These are phyloP conservation scores for Montipora foliosa DNA, from an alignment of 64 coral and sea anemone genomes.

Conservation along the genomic window DNA sequence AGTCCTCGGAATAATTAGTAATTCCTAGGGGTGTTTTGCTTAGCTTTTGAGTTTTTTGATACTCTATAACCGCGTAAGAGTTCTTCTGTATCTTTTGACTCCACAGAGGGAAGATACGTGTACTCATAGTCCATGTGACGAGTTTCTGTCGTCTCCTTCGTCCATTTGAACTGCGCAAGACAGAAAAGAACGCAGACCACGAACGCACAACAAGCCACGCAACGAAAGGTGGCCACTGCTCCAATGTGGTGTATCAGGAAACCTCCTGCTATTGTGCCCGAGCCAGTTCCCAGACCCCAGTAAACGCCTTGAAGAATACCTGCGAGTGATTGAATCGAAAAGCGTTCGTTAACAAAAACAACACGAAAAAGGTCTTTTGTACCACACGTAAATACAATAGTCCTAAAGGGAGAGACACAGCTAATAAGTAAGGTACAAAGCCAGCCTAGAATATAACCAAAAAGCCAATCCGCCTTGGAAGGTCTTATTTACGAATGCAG, in stretches of 20 bases:
- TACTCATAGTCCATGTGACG: conserved; percentile 71
- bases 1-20: background rate
- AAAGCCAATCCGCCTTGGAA: too few relatives aligned
- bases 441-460: too few relatives aligned
- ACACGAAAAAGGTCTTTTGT: too few relatives aligned
- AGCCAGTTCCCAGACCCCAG: conserved; percentile 90
- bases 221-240: conserved; percentile 78
- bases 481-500: too few relatives aligned
- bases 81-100: conserved; percentile 86
- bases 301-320: conserved; percentile 93
- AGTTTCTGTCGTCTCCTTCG: conserved; percentile 35
- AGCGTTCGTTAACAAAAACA: background rate
- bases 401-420: too few relatives aligned
- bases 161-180: conserved; percentile 78
- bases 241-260: conserved; percentile 92
- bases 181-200: conserved; percentile 76
- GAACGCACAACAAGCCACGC: conserved; percentile 73
- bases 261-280: conserved; percentile 85
- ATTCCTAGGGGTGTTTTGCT: background rate
- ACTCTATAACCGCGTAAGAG: conserved; percentile 75
- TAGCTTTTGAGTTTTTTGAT: conserved; percentile 17
- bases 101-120: conserved; percentile 78
- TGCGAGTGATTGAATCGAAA: background rate
- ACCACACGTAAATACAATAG: too few relatives aligned
- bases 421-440: too few relatives aligned